Evolutionary conservation across 1,140 invertebrate species (phyloP).

Genomic region (Cotesia vestalis): DNA sequence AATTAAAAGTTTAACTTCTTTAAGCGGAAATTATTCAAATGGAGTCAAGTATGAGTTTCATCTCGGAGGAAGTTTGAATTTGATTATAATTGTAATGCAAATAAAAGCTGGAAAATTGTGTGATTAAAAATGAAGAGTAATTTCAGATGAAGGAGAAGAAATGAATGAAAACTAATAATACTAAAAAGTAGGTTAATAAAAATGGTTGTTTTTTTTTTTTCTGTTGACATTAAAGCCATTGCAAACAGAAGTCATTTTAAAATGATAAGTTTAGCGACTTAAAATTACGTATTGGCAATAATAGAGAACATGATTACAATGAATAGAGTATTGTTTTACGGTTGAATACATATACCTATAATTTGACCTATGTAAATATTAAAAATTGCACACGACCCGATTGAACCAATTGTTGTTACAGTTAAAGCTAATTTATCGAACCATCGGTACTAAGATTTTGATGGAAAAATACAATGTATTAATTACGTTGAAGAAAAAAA

Average conservation of each 20-base stretch:
- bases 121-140: too few species aligned
- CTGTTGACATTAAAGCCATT: background rate
- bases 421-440: background rate
- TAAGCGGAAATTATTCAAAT: too few species aligned
- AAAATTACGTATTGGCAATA: conserved; percentile 49
- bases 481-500: too few species aligned
- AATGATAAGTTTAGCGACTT: conserved; percentile 46
- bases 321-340: conserved; percentile 49
- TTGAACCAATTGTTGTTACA: conserved; percentile 10
- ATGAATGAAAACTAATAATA: too few species aligned
- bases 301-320: conserved; percentile 46
- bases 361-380: conserved; percentile 30
- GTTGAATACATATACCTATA: conserved; percentile 37
- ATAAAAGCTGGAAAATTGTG: too few species aligned
- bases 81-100: too few species aligned
- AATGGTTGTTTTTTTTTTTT: conserved; percentile 12
- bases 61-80: too few species aligned
- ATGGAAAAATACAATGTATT: too few species aligned
- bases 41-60: too few species aligned
- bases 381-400: background rate
- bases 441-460: background rate
- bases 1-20: too few species aligned
- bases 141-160: too few species aligned
- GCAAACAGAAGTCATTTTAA: conserved; percentile 17
- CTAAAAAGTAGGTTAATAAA: background rate